phyloP scores from a whole-genome alignment of 1,140 invertebrate genomes.

The Drosophila neocordata region DNA sequence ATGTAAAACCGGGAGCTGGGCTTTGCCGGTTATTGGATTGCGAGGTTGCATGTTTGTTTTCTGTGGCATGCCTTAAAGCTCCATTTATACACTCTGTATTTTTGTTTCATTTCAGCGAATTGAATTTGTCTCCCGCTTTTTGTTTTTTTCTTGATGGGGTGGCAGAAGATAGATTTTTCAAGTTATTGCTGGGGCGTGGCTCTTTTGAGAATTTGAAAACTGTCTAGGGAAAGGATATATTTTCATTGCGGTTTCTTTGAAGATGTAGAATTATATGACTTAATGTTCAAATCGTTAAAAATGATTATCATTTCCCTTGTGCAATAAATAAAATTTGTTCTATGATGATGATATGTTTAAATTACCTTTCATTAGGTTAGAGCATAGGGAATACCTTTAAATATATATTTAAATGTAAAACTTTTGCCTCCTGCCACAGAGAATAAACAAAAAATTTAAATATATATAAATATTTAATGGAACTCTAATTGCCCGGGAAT shows the following conservation, averaged over 20 bases:
- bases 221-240: conserved; percentile 25
- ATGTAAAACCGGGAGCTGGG: conserved; percentile 43
- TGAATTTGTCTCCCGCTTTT: conserved; percentile 13
- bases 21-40: conserved; percentile 16
- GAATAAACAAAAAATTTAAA: not conserved
- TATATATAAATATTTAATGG: conserved; percentile 70
- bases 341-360: not conserved
- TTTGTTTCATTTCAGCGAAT: conserved; percentile 35
- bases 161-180: conserved; percentile 54
- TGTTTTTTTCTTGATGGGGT: conserved; percentile 41
- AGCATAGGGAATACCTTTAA: conserved; percentile 6
- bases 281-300: conserved; percentile 11
- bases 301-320: not conserved
- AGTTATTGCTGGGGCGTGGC: conserved; percentile 26
- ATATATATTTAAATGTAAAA: conserved; percentile 37
- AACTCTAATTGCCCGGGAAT: conserved; percentile 68
- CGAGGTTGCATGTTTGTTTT: conserved; percentile 15
- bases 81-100: conserved; percentile 1
- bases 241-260: not conserved
- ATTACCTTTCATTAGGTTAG: conserved; percentile 1
- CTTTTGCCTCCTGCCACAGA: conserved; percentile 10
- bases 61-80: conserved; percentile 50
- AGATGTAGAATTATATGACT: not conserved
- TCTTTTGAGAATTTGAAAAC: conserved; percentile 26
- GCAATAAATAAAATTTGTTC: not conserved